phyloP scores from a whole-genome alignment of 2,113 vertebrate genomes.

The Catharus minimus region DNA sequence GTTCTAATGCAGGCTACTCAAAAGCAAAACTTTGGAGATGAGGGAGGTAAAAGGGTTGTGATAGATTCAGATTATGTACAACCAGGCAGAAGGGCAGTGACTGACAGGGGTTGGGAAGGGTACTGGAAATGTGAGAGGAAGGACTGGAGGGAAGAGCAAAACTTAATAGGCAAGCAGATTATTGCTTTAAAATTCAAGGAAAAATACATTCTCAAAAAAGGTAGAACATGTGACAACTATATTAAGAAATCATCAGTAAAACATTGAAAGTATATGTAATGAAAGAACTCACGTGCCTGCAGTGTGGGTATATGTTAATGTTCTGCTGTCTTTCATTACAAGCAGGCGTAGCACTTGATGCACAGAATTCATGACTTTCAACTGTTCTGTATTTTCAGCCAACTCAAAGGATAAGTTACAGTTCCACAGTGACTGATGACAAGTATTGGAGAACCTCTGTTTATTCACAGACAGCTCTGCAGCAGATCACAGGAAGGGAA shows the following conservation, averaged over 20 bases:
- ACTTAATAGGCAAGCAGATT: background rate
- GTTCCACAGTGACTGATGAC: background rate
- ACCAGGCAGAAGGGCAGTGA: background rate
- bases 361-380: background rate
- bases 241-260: slow-evolving; percentile 1
- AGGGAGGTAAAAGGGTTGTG: background rate
- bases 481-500: background rate
- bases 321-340: background rate
- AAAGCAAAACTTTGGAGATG: background rate
- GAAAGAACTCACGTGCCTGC: background rate
- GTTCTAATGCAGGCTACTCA: background rate
- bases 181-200: background rate
- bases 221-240: background rate
- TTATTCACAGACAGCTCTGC: background rate
- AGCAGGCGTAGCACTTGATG: background rate
- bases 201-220: background rate
- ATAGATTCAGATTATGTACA: background rate
- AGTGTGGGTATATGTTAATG: background rate
- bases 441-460: background rate
- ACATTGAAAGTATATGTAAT: background rate
- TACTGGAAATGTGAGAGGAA: background rate
- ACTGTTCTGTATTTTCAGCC: background rate
- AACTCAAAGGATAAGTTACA: background rate
- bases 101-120: background rate
- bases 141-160: background rate